Conservation (phyloP, 1,140 invertebrate species). For the Drosophila equinoxialis region DNA sequence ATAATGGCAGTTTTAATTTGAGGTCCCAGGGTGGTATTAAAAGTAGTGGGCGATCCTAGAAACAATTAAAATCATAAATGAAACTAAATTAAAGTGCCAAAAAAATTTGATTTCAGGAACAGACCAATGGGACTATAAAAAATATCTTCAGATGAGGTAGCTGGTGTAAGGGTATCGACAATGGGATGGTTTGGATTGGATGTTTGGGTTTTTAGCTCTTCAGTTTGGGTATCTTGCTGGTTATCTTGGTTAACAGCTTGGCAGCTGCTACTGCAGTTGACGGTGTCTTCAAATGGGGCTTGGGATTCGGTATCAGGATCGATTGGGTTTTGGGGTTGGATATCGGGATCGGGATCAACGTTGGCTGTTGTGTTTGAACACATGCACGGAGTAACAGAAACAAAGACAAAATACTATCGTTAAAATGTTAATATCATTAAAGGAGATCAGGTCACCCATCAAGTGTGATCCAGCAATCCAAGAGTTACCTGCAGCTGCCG, state of each 20-base stretch:
- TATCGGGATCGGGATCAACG: slow-evolving; percentile 41
- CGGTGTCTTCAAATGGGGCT: slow-evolving; percentile 26
- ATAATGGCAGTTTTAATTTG: slow-evolving; percentile 44
- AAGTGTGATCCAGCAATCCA: slow-evolving; percentile 17
- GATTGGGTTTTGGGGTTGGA: neutral
- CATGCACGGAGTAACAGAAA: slow-evolving; percentile 80
- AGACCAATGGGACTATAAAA: slow-evolving; percentile 80
- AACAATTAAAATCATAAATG: neutral
- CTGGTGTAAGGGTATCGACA: slow-evolving; percentile 70
- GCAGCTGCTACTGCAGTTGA: slow-evolving; percentile 45
- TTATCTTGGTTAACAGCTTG: neutral
- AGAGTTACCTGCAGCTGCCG: slow-evolving; percentile 68
- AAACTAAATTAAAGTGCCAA: no score
- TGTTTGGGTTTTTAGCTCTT: slow-evolving; percentile 34
- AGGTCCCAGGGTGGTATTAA: slow-evolving; percentile 47
- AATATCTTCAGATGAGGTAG: slow-evolving; percentile 77
- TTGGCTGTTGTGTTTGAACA: slow-evolving; percentile 72
- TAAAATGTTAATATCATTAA: slow-evolving; percentile 63
- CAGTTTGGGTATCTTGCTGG: slow-evolving; percentile 40
- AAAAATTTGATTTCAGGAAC: slow-evolving; percentile 31
- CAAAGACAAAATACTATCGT: slow-evolving; percentile 78
- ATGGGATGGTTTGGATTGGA: slow-evolving; percentile 43
- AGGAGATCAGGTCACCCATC: neutral
- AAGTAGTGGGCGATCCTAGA: slow-evolving; percentile 65
- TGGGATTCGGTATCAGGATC: neutral